Conservation (phyloP, 2,888 invertebrate genomes). For the Abrostola triplasia region DNA sequence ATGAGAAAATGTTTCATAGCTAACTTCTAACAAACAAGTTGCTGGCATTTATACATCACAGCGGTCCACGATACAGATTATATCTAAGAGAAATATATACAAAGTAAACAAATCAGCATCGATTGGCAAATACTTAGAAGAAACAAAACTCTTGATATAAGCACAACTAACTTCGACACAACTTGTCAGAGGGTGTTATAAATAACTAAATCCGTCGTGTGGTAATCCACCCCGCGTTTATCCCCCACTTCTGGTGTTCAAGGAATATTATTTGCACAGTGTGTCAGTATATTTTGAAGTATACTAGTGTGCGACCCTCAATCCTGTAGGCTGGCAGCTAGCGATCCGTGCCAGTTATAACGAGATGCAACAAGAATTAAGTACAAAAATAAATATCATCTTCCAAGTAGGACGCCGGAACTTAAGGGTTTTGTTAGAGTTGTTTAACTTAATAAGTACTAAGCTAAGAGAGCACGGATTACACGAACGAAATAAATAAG, state of each 20-base stretch:
- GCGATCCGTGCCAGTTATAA: constrained; percentile 41
- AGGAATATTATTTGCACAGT: constrained; percentile 10
- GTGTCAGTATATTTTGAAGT: constrained; percentile 21
- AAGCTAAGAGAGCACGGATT: constrained; percentile 6
- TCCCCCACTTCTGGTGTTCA: not conserved
- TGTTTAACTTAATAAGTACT: constrained; percentile 21
- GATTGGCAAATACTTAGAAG: not conserved
- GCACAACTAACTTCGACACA: not conserved
- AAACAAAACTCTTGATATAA: not conserved
- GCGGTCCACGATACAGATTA: not conserved
- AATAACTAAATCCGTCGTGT: not conserved
- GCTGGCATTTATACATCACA: not conserved
- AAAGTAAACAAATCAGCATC: not conserved
- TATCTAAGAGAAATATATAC: not conserved
- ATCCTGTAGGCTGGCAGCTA: constrained; percentile 27
- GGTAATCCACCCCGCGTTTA: not conserved
- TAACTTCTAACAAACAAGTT: no score
- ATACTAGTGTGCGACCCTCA: not conserved
- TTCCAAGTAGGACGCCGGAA: constrained; percentile 26
- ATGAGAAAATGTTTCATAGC: no score
- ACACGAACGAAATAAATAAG: constrained; percentile 6
- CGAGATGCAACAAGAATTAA: constrained; percentile 44
- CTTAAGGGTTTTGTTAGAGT: constrained; percentile 31
- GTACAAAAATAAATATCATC: constrained; percentile 44
- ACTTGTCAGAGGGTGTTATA: not conserved